Conservation (phyloP, 53 echinoderm and acorn worm genomes). For the Crossaster papposus region DNA sequence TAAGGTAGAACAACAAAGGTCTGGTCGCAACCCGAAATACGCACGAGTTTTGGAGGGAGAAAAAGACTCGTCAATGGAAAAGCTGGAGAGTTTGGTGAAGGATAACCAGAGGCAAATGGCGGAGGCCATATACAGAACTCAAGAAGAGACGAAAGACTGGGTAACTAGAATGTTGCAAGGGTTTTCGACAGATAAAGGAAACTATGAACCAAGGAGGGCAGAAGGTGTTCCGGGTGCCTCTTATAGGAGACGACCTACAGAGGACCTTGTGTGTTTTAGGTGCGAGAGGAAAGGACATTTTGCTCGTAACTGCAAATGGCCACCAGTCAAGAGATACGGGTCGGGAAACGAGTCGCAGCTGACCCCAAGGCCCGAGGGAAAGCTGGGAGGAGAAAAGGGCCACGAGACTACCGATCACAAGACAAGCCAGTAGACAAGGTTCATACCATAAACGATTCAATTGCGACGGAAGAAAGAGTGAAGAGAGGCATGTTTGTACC, state of each 20-base stretch:
- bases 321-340: neutral
- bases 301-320: slow-evolving; percentile 3
- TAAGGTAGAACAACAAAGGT: slow-evolving; percentile 25
- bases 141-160: neutral
- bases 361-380: slow-evolving; percentile 52
- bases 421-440: neutral
- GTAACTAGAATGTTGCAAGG: neutral
- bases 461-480: neutral
- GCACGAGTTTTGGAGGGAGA: neutral
- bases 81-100: neutral
- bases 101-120: neutral
- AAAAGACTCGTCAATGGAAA: neutral
- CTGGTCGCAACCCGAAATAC: neutral
- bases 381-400: slow-evolving; percentile 40
- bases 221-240: neutral
- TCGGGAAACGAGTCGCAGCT: slow-evolving; percentile 59
- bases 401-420: neutral
- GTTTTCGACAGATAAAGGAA: neutral
- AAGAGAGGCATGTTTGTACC: slow-evolving; percentile 42
- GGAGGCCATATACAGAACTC: neutral
- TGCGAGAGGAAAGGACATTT: slow-evolving; percentile 37
- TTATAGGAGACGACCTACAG: slow-evolving; percentile 10
- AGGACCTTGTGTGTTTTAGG: slow-evolving; percentile 25
- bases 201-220: neutral
- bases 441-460: neutral